Evolutionary conservation across 2,113 vertebrate species (phyloP).

Genomic region (Tenrec ecaudatus): DNA sequence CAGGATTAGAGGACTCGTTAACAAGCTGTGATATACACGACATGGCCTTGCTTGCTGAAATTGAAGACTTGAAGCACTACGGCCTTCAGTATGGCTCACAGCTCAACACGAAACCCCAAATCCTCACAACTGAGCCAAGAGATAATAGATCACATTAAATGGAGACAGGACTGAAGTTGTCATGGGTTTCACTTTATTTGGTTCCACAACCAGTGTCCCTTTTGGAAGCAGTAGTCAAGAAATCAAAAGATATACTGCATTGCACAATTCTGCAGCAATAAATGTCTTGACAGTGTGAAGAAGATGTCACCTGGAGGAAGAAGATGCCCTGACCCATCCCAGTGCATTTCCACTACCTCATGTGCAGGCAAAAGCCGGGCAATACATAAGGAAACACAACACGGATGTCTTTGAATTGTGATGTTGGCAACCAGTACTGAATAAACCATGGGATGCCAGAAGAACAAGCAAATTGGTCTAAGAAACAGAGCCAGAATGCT

Average conservation of each 20-base stretch:
- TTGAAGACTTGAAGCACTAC: not conserved
- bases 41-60: not conserved
- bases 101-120: not conserved
- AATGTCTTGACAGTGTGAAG: not conserved
- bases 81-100: not conserved
- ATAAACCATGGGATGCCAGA: too few relatives aligned
- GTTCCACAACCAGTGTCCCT: too few relatives aligned
- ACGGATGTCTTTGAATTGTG: too few relatives aligned
- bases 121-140: not conserved
- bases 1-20: not conserved
- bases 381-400: not conserved
- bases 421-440: too few relatives aligned
- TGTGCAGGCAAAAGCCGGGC: not conserved
- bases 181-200: too few relatives aligned
- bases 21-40: not conserved
- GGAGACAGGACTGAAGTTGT: not conserved
- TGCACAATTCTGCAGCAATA: not conserved
- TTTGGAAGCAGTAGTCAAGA: not conserved
- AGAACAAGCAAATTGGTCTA: too few relatives aligned
- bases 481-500: too few relatives aligned
- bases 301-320: not conserved
- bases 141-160: not conserved
- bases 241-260: not conserved
- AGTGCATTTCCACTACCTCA: not conserved
- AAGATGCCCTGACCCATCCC: not conserved